phyloP scores from a whole-genome alignment of 2,888 invertebrate species.

The Chaetogeoica ovagalla region DNA sequence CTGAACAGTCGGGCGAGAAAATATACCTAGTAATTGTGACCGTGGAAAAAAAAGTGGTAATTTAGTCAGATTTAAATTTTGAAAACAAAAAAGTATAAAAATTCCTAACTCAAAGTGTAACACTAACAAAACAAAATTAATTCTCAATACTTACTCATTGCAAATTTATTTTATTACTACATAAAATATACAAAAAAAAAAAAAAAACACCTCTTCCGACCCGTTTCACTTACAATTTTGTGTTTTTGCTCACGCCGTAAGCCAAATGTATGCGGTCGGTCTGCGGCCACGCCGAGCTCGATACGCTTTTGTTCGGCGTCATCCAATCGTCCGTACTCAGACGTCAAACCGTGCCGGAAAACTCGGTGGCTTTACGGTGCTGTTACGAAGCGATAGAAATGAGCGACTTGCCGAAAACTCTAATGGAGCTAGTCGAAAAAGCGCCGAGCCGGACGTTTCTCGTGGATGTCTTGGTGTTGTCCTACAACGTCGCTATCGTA shows the following conservation, averaged over 20 bases:
- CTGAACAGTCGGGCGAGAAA: too few species aligned
- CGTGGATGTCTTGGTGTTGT: conserved; percentile 20
- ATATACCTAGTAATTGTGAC: too few species aligned
- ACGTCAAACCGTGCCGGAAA: conserved; percentile 24
- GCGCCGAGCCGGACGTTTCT: conserved; percentile 14
- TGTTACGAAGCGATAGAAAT: conserved; percentile 29
- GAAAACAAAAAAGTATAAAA: neutral
- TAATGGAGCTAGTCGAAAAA: conserved; percentile 1
- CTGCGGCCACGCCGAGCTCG: conserved; percentile 9
- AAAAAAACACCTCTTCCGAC: too few species aligned
- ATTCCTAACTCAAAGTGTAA: too few species aligned
- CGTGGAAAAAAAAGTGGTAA: too few species aligned
- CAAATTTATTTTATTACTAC: too few species aligned
- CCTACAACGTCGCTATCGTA: neutral
- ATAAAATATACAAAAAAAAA: too few species aligned
- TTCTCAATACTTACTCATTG: too few species aligned
- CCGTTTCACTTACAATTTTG: too few species aligned
- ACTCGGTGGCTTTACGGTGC: neutral
- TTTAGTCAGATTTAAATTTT: neutral
- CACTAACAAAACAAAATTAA: too few species aligned
- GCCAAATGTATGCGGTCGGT: conserved; percentile 32
- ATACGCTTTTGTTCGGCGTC: conserved; percentile 11
- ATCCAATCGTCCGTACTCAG: conserved; percentile 33
- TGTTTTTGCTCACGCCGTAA: neutral
- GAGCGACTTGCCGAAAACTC: conserved; percentile 16